phyloP scores from a whole-genome alignment of 2,888 invertebrate species.

The Plagiodera versicolora region DNA sequence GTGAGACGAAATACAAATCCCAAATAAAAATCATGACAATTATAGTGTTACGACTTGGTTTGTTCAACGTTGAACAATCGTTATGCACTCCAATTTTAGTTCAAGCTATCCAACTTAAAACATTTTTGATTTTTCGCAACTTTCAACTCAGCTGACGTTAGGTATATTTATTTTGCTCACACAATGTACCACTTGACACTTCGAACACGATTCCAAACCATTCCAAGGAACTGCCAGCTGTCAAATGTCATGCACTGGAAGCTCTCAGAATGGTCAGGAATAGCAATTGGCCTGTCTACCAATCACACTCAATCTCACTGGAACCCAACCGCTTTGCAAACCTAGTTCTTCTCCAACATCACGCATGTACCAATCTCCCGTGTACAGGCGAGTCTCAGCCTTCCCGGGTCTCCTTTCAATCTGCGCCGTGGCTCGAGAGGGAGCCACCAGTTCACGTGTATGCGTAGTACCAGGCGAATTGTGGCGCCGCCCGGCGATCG shows the following conservation, averaged over 20 bases:
- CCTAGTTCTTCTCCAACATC: constrained; percentile 24
- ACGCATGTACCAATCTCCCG: constrained; percentile 53
- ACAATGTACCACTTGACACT: constrained; percentile 2
- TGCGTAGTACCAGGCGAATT: constrained; percentile 81
- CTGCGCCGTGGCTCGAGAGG: constrained; percentile 86
- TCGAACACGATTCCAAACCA: not conserved
- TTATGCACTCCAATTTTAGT: constrained; percentile 41
- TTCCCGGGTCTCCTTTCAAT: constrained; percentile 96
- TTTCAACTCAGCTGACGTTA: constrained; percentile 11
- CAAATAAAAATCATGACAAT: constrained; percentile 56
- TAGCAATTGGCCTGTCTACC: no score
- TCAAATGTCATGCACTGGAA: not conserved
- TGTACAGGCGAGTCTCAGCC: constrained; percentile 89
- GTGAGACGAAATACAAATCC: constrained; percentile 28
- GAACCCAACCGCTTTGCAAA: not conserved
- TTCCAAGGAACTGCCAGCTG: constrained; percentile 1
- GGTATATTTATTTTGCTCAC: constrained; percentile 11
- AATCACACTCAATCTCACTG: not conserved
- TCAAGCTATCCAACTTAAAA: constrained; percentile 33
- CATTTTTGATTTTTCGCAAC: constrained; percentile 34
- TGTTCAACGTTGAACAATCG: constrained; percentile 41
- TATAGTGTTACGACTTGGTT: constrained; percentile 54
- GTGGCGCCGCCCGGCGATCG: constrained; percentile 82
- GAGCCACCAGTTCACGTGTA: constrained; percentile 84
- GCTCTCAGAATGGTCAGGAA: no score